Conservation (phyloP, 2,113 vertebrate genomes). For the Dasyornis broadbenti region DNA sequence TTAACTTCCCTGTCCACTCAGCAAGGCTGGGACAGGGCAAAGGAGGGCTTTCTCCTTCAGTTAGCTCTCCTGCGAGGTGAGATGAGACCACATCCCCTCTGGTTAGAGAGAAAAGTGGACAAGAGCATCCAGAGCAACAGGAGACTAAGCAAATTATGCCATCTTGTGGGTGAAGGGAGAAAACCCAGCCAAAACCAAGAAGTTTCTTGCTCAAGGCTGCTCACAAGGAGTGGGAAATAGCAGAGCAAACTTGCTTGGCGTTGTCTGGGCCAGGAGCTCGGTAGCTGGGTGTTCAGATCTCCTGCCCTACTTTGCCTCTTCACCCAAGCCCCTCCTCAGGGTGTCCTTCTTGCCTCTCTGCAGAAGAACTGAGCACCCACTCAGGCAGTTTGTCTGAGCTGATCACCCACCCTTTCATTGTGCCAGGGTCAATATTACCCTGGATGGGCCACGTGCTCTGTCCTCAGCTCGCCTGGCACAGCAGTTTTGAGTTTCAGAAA, state of each 20-base stretch:
- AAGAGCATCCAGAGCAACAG: background rate
- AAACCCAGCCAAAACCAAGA: background rate
- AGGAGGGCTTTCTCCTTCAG: background rate
- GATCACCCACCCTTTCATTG: background rate
- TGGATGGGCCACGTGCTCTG: accelerated
- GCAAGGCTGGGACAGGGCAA: background rate
- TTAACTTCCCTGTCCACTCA: background rate
- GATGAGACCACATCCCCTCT: background rate
- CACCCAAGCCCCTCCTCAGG: background rate
- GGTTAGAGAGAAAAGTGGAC: background rate
- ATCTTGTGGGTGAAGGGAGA: constrained; percentile 12
- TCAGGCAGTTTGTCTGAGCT: background rate
- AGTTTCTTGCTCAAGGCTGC: background rate
- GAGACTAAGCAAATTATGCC: background rate
- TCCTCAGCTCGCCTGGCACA: background rate
- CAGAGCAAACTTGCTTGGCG: background rate
- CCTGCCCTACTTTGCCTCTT: background rate
- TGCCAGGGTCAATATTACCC: accelerated
- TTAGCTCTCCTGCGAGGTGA: background rate
- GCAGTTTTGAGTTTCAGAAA: background rate
- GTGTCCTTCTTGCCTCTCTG: background rate
- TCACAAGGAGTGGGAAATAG: background rate
- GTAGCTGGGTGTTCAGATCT: background rate
- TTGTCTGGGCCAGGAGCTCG: background rate
- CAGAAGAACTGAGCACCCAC: background rate